Conservation (phyloP, 1,140 invertebrate genomes). For the Heliconius eleuchia region DNA sequence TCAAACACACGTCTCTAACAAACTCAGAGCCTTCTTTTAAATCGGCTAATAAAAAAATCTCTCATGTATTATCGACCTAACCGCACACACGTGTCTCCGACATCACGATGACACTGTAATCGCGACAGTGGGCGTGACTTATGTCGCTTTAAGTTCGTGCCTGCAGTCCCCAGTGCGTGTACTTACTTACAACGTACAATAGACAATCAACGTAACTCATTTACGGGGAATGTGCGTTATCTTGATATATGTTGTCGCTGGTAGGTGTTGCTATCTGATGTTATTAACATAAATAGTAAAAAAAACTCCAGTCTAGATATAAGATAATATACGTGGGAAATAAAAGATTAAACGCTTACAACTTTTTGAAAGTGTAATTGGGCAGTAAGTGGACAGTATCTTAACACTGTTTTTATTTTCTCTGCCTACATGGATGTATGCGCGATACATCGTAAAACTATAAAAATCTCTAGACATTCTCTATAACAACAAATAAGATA, state of each 20-base stretch:
- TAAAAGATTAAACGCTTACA: background rate
- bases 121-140: slow-evolving; percentile 11
- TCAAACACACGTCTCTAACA: background rate
- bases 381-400: no score
- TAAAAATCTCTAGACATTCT: no score
- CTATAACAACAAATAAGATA: background rate
- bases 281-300: background rate
- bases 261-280: background rate
- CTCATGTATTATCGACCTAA: background rate
- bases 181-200: background rate
- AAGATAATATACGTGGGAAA: no score
- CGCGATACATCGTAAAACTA: no score
- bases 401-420: no score
- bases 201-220: slow-evolving; percentile 1
- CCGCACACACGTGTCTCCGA: background rate
- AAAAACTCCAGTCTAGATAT: no score
- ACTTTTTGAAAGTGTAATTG: no score
- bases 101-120: background rate
- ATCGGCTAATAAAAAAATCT: background rate
- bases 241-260: background rate
- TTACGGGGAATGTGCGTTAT: background rate
- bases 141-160: background rate
- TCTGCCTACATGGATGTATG: no score
- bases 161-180: background rate
- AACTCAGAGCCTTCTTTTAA: background rate